These are phyloP conservation scores for Otolemur garnettii DNA, from an alignment of 2,113 vertebrate genomes.

Conservation along the genomic window DNA sequence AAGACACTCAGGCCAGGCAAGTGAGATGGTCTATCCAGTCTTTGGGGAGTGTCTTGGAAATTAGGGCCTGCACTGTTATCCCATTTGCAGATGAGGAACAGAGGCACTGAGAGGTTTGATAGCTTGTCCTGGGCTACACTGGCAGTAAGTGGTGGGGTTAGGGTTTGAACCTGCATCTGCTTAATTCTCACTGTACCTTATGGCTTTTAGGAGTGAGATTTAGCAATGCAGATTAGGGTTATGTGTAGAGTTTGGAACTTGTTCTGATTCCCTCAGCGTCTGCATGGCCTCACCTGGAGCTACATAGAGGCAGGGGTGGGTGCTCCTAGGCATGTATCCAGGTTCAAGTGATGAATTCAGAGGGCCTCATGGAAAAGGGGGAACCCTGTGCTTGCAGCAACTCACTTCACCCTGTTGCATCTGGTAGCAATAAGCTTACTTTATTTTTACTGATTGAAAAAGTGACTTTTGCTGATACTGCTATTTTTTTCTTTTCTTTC, in stretches of 20 bases:
- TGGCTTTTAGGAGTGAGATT: neutral
- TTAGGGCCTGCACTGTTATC: neutral
- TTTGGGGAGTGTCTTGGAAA: neutral
- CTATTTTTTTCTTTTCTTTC: neutral
- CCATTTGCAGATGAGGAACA: neutral
- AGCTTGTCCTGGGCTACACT: neutral
- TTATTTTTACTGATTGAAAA: constrained; percentile 61
- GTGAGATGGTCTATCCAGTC: neutral
- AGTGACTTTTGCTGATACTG: neutral
- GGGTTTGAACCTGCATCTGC: neutral
- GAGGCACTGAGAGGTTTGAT: neutral
- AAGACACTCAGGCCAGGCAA: neutral
- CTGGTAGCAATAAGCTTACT: neutral
- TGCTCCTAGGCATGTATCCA: no score
- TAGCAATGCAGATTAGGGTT: neutral
- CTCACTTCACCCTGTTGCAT: neutral
- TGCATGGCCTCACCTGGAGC: rapidly evolving
- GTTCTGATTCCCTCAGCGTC: neutral
- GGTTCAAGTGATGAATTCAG: no score
- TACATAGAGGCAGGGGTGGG: neutral
- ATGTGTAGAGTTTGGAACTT: neutral
- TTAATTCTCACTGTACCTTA: neutral
- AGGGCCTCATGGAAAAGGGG: no score
- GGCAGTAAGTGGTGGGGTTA: neutral
- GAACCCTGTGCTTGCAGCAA: no score